Conservation (phyloP, 2,113 vertebrate species). For the Malaclemys terrapin region DNA sequence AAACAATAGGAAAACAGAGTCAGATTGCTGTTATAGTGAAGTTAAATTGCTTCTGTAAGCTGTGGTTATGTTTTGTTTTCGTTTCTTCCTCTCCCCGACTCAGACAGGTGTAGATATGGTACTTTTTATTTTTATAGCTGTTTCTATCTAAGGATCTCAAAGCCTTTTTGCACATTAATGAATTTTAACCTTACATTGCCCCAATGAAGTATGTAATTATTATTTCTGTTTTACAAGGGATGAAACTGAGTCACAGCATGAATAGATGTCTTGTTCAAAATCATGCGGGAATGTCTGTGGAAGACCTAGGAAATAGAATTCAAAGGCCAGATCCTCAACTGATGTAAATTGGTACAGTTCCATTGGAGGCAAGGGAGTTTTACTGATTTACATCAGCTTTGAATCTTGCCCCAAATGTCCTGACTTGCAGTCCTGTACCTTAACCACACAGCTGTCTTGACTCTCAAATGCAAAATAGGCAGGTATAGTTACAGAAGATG, state of each 20-base stretch:
- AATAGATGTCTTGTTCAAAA: neutral
- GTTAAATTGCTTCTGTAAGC: neutral
- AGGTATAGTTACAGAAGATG: neutral
- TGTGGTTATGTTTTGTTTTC: neutral
- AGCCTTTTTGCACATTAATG: neutral
- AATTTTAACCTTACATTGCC: neutral
- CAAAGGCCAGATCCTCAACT: neutral
- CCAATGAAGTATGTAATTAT: rapidly evolving
- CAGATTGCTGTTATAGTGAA: neutral
- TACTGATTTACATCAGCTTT: neutral
- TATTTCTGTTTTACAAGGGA: neutral
- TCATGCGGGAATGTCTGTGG: neutral
- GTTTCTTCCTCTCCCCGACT: neutral
- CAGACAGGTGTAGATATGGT: neutral
- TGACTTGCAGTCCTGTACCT: conserved; percentile 13
- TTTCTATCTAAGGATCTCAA: neutral
- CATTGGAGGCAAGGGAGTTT: conserved; percentile 17
- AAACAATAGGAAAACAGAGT: neutral
- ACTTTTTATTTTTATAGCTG: neutral
- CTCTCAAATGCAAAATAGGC: neutral
- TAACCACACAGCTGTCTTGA: neutral
- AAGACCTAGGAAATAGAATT: neutral
- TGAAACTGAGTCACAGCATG: neutral
- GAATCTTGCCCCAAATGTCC: conserved; percentile 4
- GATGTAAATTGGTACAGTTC: neutral